phyloP scores from a whole-genome alignment of 1,140 invertebrate species.

The Drosophila sulfurigaster region DNA sequence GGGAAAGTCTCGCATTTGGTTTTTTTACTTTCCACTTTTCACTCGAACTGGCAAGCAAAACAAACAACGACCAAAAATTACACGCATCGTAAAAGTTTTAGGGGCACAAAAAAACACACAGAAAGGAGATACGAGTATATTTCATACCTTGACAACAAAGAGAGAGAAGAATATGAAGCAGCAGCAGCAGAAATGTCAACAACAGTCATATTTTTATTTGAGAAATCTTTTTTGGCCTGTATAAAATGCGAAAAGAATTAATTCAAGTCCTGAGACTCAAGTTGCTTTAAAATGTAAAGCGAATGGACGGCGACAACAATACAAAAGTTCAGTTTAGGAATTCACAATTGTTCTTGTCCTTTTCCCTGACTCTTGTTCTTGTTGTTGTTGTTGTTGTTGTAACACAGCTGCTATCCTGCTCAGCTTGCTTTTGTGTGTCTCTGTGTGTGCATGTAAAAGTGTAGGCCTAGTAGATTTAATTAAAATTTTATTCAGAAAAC shows the following conservation, averaged over 20 bases:
- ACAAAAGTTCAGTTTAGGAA: slow-evolving; percentile 42
- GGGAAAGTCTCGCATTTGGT: slow-evolving; percentile 13
- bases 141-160: slow-evolving; percentile 20
- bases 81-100: slow-evolving; percentile 50
- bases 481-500: slow-evolving; percentile 69
- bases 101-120: slow-evolving; percentile 4
- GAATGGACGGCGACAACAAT: slow-evolving; percentile 47
- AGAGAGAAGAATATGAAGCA: slow-evolving; percentile 41
- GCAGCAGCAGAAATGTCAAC: slow-evolving; percentile 72
- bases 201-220: slow-evolving; percentile 70
- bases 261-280: slow-evolving; percentile 71
- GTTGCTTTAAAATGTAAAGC: slow-evolving; percentile 76
- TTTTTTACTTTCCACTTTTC: slow-evolving; percentile 29
- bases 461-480: slow-evolving; percentile 75
- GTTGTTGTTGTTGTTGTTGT: slow-evolving; percentile 51
- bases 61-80: slow-evolving; percentile 19
- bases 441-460: slow-evolving; percentile 13
- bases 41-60: slow-evolving; percentile 19
- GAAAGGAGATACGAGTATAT: slow-evolving; percentile 10
- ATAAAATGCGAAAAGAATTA: slow-evolving; percentile 54
- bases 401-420: slow-evolving; percentile 59
- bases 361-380: slow-evolving; percentile 43
- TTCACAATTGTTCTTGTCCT: slow-evolving; percentile 47
- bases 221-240: slow-evolving; percentile 40
- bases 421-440: slow-evolving; percentile 2